These are phyloP conservation scores for Lerista edwardsae DNA, from an alignment of 2,797 vertebrate genomes.

Conservation along the genomic window DNA sequence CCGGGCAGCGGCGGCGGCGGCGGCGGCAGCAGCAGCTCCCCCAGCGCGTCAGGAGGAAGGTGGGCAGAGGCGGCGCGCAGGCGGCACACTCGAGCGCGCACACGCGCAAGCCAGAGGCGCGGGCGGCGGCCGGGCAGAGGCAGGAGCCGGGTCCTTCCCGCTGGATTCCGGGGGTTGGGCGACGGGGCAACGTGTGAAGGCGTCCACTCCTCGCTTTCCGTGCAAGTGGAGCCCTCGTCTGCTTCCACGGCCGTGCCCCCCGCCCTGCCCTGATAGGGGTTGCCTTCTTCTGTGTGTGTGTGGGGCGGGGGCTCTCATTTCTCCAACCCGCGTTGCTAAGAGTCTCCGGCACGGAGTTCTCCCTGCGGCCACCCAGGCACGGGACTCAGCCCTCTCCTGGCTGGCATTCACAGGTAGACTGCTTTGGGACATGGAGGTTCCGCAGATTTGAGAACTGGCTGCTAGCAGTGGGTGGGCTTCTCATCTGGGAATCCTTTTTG, in stretches of 20 bases:
- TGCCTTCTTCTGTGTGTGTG: too few species aligned
- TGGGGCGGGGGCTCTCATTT: too few species aligned
- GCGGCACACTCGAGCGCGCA: not conserved
- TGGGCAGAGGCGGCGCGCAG: conserved; percentile 1
- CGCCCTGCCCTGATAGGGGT: too few species aligned
- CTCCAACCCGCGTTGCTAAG: too few species aligned
- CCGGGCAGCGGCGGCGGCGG: not conserved
- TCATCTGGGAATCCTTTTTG: too few species aligned
- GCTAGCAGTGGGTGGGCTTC: not conserved
- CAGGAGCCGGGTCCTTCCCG: too few species aligned
- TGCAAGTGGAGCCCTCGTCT: not conserved
- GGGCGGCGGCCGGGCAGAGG: not conserved
- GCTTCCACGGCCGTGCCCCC: not conserved
- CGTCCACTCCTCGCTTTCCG: not conserved
- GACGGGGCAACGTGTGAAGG: not conserved
- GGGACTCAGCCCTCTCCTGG: not conserved
- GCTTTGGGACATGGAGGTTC: not conserved
- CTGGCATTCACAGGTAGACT: not conserved
- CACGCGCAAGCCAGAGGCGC: not conserved
- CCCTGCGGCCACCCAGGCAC: not conserved
- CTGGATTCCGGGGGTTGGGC: not conserved
- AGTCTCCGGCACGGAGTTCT: not conserved
- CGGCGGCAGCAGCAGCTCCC: not conserved
- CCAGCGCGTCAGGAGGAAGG: not conserved
- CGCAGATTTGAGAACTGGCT: not conserved